Evolutionary conservation across 2,113 vertebrate genomes (phyloP), one percentile per base, ranked within the genome.

Genomic region (Rhinoptilus africanus): DNA sequence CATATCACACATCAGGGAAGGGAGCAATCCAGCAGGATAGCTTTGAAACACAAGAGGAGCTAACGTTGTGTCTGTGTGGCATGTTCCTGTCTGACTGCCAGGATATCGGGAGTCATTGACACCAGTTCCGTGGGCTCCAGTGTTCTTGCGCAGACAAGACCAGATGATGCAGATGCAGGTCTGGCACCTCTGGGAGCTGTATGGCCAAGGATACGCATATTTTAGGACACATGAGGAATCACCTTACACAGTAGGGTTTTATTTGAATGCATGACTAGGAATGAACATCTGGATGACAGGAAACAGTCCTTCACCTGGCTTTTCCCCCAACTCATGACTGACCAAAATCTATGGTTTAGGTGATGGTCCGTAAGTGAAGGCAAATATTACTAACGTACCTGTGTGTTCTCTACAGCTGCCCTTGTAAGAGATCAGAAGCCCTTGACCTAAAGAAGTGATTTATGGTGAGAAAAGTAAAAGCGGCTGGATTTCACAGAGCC

Each of bases 161-260:
- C 14, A 32, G 39, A 27, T 26, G 22, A 41, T 13, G 7, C 18
- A 71, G 68, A n/a, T 14, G 7, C 15, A 50, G 32, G 21, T 60
- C 72, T 79, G 37, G 17, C 51, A 62, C 37, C 56, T 60, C 41
- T 72, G n/a, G 45, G 43, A 80, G 68, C 23, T 87, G 3, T 9
- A 6, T 50, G 24, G 28, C 24, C 76, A 71, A 0, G 0, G n/a
- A 6, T 32, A 39, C 10, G 28, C 4, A 2, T 51, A 17, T 81
- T 59, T 28, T 21, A 13, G 43, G 53, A 53, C 20, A 23, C 26
- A 12, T 19, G 27, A 89, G 12, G 35, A 63, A 41, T 68, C 20
- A 35, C 28, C 32, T 48, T 43, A 32, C 16, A 17, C 0, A 0
- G 32, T 24, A 59, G 66, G 17, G 14, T 26, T 82, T 92, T 48